These are phyloP conservation scores for Brenthis daphne DNA, from an alignment of 2,888 invertebrate species.

Conservation along the genomic window DNA sequence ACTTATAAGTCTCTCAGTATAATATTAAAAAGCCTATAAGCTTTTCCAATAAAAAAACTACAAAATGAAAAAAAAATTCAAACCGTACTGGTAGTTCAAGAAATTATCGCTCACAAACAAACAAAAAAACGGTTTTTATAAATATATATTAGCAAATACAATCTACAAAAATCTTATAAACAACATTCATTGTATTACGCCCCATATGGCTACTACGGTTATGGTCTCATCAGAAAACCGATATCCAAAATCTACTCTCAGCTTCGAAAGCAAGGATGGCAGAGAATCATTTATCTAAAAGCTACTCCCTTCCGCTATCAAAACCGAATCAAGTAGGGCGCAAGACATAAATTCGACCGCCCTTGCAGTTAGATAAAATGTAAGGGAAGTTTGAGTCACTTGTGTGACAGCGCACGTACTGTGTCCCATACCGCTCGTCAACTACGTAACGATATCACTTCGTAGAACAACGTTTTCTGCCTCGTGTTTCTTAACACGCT, in stretches of 20 bases:
- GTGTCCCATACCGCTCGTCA: conserved; percentile 36
- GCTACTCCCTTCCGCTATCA: conserved; percentile 77
- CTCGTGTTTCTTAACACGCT: no score
- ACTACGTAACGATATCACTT: conserved; percentile 69
- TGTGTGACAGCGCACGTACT: conserved; percentile 68
- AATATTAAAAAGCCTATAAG: no score
- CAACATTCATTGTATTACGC: conserved; percentile 1
- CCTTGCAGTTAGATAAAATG: conserved; percentile 79
- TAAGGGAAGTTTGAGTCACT: conserved; percentile 79
- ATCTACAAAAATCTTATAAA: conserved; percentile 7
- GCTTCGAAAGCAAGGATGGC: conserved; percentile 41
- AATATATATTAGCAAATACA: conserved; percentile 32
- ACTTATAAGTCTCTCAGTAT: no score
- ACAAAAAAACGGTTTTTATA: conserved; percentile 32
- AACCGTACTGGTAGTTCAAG: no score
- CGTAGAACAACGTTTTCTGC: conserved; percentile 35
- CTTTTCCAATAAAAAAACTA: no score
- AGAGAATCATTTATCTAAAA: conserved; percentile 77
- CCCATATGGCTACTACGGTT: neutral
- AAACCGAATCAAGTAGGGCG: conserved; percentile 80
- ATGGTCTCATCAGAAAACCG: neutral
- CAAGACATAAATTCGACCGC: conserved; percentile 76
- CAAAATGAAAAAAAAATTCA: no score
- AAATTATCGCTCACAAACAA: no score
- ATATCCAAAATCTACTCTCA: conserved; percentile 52